Evolutionary conservation across 1,140 invertebrate genomes (phyloP), one percentile per base, ranked within the genome.

Genomic region (Melanaphis sacchari): DNA sequence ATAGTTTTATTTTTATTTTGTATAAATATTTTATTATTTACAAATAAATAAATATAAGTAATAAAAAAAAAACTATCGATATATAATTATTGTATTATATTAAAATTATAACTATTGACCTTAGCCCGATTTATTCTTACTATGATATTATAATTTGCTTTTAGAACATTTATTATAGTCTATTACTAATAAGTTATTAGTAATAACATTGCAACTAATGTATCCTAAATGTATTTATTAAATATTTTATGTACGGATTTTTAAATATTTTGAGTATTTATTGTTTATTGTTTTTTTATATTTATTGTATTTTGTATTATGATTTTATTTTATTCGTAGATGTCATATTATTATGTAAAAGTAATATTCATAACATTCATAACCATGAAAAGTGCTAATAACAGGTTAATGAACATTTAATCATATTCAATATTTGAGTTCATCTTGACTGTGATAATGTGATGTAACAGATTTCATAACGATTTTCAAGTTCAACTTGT

Each of bases 401-500:
- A 76, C 31, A 76, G 59, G 5, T 76, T n/a, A 76, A 76, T 36
- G 31, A 15, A 76, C 59, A 4, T 76, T 76, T 76, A 59, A 59
- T n/a, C 15, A 18, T n/a, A 76, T 76, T 76, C 59, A n/a, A 1
- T n/a, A 18, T 76, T n/a, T 76, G 59, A 76, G 15, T 76, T 76
- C 31, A 76, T n/a, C n/a, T 76, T 18, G 59, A 18, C 31, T 76
- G 59, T n/a, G 31, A 76, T n/a, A 18, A 15, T n/a, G 59, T 76
- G 31, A 76, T 76, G 59, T 76, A 76, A 76, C n/a, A n/a, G 59
- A n/a, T 76, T 76, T 76, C 59, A 76, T 76, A n/a, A 76, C 31
- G 59, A 76, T n/a, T 76, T 76, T 76, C 59, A 76, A 76, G 59
- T 76, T 76, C 59, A 76, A 76, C n/a, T n/a, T n/a, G 15, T n/a